phyloP scores from a whole-genome alignment of 2,797 vertebrate genomes.

The Xerus rutilus region DNA sequence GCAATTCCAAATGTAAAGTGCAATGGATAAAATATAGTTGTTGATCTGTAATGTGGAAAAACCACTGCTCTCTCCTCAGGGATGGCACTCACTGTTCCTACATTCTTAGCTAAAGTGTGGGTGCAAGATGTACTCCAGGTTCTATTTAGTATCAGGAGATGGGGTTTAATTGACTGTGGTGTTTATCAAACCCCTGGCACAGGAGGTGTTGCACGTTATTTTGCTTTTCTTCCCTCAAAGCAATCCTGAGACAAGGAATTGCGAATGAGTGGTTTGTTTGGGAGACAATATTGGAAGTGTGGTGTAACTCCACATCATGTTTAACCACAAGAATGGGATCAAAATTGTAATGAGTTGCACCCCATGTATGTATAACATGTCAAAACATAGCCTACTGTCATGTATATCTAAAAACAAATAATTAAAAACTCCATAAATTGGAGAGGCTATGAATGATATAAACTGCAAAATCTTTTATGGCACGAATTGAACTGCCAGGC shows the following conservation, averaged over 20 bases:
- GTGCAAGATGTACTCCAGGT: neutral
- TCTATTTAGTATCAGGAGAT: neutral
- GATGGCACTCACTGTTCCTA: neutral
- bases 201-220: neutral
- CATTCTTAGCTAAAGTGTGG: neutral
- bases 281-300: neutral
- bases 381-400: no score
- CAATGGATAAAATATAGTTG: neutral
- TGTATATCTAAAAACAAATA: no score
- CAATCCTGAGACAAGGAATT: neutral
- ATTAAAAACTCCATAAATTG: neutral
- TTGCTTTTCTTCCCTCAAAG: conserved; percentile 11
- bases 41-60: conserved; percentile 8
- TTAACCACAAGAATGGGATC: no score
- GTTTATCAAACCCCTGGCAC: neutral
- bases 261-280: neutral
- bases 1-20: neutral
- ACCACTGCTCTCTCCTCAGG: neutral
- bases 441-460: neutral
- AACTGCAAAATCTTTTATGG: neutral
- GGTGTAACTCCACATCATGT: no score
- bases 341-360: no score
- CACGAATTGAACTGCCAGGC: neutral
- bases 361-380: no score
- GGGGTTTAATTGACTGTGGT: neutral